These are phyloP conservation scores for Myotis yumanensis DNA, from an alignment of 2,113 vertebrate genomes.

Conservation along the genomic window DNA sequence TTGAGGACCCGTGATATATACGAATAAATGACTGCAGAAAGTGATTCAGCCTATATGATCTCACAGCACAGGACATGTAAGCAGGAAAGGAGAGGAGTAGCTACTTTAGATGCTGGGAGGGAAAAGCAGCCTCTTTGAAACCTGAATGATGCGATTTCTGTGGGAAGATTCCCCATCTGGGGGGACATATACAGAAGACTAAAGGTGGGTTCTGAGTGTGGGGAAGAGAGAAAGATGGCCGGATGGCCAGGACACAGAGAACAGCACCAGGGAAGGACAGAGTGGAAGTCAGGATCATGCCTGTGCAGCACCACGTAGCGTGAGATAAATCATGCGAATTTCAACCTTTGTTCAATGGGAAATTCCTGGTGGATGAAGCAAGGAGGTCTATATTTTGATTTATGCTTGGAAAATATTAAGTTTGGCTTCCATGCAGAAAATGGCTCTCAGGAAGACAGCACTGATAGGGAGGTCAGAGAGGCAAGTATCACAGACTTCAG, in stretches of 20 bases:
- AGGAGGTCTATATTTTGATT: not conserved
- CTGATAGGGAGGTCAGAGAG: not conserved
- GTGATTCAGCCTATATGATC: not conserved
- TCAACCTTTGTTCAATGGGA: not conserved
- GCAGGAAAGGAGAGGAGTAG: rapidly evolving
- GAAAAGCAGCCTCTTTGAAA: not conserved
- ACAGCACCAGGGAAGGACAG: not conserved
- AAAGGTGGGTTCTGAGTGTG: not conserved
- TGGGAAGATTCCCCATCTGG: not conserved
- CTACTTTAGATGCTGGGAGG: not conserved
- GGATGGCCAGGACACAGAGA: not conserved
- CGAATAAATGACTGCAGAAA: not conserved
- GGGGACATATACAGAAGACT: not conserved
- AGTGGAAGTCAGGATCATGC: not conserved
- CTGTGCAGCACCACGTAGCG: rapidly evolving
- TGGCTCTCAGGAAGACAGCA: not conserved
- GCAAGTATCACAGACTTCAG: not conserved
- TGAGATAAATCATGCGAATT: not conserved
- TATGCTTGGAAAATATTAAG: not conserved
- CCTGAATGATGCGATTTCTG: not conserved
- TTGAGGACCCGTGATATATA: not conserved
- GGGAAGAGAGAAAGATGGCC: not conserved
- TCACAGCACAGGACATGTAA: not conserved
- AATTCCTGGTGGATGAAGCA: not conserved
- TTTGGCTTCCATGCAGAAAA: not conserved